Evolutionary conservation across 2,797 vertebrate genomes (phyloP).

Genomic region (Pogonophryne albipinna): DNA sequence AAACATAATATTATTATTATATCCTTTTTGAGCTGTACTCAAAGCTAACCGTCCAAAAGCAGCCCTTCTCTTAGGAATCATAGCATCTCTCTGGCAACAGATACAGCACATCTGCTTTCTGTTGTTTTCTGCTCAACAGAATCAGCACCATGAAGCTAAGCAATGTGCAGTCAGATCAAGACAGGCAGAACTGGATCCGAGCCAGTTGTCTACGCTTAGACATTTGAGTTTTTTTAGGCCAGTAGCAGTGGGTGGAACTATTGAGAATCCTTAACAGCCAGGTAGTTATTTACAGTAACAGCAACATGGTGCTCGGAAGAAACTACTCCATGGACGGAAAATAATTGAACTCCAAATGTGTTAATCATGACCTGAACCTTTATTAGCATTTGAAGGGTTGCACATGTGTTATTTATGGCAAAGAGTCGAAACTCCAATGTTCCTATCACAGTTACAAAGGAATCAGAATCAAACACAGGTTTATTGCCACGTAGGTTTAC

Average conservation of each 20-base stretch:
- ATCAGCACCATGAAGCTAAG: slow-evolving; percentile 14
- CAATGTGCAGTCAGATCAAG: slow-evolving; percentile 6
- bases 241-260: neutral
- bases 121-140: slow-evolving; percentile 33
- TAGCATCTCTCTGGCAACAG: slow-evolving; percentile 38
- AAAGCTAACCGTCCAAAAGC: slow-evolving; percentile 27
- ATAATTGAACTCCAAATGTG: too few species aligned
- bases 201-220: neutral
- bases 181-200: slow-evolving; percentile 19
- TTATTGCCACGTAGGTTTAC: too few species aligned
- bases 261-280: neutral
- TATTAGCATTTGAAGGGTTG: neutral
- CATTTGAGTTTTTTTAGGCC: neutral
- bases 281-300: neutral
- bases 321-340: neutral
- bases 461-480: too few species aligned
- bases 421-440: too few species aligned
- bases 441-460: too few species aligned
- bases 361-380: too few species aligned
- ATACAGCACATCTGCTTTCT: slow-evolving; percentile 32
- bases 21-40: slow-evolving; percentile 3
- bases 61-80: slow-evolving; percentile 35
- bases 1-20: neutral
- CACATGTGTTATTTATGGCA: too few species aligned
- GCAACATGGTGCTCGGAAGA: neutral